Evolutionary conservation across 2,797 vertebrate species (phyloP).

Genomic region (Gallinago nigripennis): DNA sequence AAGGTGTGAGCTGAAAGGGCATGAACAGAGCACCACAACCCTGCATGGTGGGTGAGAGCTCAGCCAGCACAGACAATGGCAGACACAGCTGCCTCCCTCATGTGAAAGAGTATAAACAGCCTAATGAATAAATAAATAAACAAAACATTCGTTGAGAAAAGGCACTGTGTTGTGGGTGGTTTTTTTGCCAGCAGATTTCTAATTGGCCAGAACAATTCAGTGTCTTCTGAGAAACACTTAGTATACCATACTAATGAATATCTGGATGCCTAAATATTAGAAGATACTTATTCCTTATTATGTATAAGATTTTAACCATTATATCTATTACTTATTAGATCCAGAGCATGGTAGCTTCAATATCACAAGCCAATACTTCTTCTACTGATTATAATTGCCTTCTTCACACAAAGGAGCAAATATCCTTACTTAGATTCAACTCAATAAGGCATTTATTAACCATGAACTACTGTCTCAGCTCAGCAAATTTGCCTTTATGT

Average conservation of each 20-base stretch:
- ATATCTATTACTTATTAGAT: background rate
- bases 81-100: fast-evolving
- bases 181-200: background rate
- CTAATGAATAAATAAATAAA: background rate
- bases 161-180: too few relatives aligned
- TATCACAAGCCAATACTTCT: background rate
- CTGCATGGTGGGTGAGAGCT: background rate
- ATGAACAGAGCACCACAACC: background rate
- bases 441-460: background rate
- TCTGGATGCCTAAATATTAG: background rate
- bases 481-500: background rate
- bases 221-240: background rate
- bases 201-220: background rate
- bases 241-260: background rate
- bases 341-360: background rate
- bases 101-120: background rate
- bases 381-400: background rate
- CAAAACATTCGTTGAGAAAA: background rate
- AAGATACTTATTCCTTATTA: background rate
- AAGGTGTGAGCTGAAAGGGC: fast-evolving
- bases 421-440: background rate
- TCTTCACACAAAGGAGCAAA: background rate
- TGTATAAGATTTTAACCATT: background rate
- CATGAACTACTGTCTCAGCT: background rate
- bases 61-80: background rate